Percentiles rank a stretch among this genome's conserved stretches.
These are phyloP conservation scores for Blastobasis adustella DNA, from an alignment of 2,888 invertebrate species.

Conservation along the genomic window DNA sequence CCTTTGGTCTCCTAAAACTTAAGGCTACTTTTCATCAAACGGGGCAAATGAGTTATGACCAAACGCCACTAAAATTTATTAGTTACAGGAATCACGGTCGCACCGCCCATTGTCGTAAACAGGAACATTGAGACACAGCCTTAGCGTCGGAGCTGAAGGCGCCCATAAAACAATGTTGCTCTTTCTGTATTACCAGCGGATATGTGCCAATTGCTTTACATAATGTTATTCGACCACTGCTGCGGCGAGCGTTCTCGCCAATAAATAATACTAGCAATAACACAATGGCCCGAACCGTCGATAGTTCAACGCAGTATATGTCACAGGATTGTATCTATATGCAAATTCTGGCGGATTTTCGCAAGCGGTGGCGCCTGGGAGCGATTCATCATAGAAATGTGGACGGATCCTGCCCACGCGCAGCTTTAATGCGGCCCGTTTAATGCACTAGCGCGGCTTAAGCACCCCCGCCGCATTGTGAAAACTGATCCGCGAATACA, in stretches of 20 bases:
- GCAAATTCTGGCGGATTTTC: conserved; percentile 66
- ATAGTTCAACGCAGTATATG: conserved; percentile 22
- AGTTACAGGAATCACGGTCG: too few species aligned
- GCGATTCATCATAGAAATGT: conserved; percentile 72
- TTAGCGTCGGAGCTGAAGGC: too few species aligned
- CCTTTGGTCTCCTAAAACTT: too few species aligned
- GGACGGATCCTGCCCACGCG: conserved; percentile 65
- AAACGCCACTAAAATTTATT: too few species aligned
- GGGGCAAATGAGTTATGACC: too few species aligned
- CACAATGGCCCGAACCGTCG: conserved; percentile 36
- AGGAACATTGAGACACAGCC: too few species aligned
- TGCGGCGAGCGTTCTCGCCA: conserved; percentile 24
- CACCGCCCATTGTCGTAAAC: too few species aligned
- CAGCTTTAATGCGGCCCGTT: conserved; percentile 42
- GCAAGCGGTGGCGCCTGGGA: conserved; percentile 52
- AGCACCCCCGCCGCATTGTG: conserved; percentile 17
- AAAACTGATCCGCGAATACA: conserved; percentile 15
- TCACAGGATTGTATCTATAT: conserved; percentile 52
- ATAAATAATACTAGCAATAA: conserved; percentile 55
- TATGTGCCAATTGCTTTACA: conserved; percentile 14
- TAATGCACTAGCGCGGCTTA: conserved; percentile 32
- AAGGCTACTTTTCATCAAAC: too few species aligned
- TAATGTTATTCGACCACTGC: conserved; percentile 22
- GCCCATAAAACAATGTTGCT: conserved; percentile 20
- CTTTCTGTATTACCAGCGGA: conserved; percentile 4